These are phyloP conservation scores for Pterostichus niger DNA, from an alignment of 2,888 invertebrate species.

Conservation along the genomic window DNA sequence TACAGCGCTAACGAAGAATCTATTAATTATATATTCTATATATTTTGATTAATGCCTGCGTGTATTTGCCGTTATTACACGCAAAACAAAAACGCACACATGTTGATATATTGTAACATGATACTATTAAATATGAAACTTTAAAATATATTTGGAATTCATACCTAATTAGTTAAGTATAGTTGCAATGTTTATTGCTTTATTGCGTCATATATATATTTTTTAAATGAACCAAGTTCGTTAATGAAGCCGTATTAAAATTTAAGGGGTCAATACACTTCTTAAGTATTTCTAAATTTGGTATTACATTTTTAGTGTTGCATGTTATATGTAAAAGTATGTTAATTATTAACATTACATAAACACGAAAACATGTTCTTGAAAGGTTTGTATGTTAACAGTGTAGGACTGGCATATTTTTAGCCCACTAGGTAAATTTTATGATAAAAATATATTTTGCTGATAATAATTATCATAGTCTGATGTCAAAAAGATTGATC, in stretches of 20 bases:
- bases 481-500: too few relatives aligned
- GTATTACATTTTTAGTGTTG: slow-evolving; percentile 6
- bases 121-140: slow-evolving; percentile 24
- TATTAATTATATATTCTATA: slow-evolving; percentile 45
- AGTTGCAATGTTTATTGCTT: slow-evolving; percentile 8
- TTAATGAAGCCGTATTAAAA: slow-evolving; percentile 14
- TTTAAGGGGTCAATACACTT: slow-evolving; percentile 14
- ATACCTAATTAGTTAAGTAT: neutral
- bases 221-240: neutral
- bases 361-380: slow-evolving; percentile 14
- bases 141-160: neutral
- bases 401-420: neutral
- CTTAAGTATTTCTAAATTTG: neutral
- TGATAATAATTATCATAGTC: too few relatives aligned
- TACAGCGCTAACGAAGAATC: slow-evolving; percentile 42
- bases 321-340: slow-evolving; percentile 4
- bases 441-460: too few relatives aligned
- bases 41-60: slow-evolving; percentile 36
- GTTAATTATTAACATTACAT: neutral
- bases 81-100: neutral
- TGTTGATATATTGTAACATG: neutral
- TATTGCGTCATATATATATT: neutral
- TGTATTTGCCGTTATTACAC: slow-evolving; percentile 11
- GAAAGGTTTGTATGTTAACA: neutral
- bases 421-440: neutral